Evolutionary conservation across 1,140 invertebrate genomes (phyloP).

Genomic region (Manduca sexta): DNA sequence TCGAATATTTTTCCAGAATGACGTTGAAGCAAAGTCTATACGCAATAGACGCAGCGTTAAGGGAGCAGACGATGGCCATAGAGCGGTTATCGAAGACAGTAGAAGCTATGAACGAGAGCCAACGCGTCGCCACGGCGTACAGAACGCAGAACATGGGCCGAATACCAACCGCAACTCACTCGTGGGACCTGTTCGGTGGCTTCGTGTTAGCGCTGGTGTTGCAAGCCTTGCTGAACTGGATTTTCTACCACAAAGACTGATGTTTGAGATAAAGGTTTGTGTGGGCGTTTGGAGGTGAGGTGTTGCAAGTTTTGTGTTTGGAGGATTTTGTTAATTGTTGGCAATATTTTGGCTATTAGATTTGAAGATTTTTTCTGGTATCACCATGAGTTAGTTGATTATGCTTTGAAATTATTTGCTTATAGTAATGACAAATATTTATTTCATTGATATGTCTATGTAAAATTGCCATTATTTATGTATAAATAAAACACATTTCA

Average conservation of each 20-base stretch:
- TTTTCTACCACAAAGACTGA: conserved; percentile 57
- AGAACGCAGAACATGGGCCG: conserved; percentile 27
- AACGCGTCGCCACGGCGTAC: conserved; percentile 17
- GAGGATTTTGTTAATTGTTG: too few species aligned
- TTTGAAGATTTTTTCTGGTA: too few species aligned
- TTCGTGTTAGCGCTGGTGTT: conserved; percentile 54
- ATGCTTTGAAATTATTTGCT: too few species aligned
- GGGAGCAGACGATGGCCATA: conserved; percentile 45
- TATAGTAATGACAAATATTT: too few species aligned
- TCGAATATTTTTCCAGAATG: conserved; percentile 30
- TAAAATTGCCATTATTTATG: too few species aligned
- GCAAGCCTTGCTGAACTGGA: conserved; percentile 51
- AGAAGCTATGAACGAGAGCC: conserved; percentile 31
- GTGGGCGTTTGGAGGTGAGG: background rate
- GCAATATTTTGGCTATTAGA: too few species aligned
- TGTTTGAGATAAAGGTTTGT: background rate
- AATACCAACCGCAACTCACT: conserved; percentile 23
- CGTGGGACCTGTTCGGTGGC: conserved; percentile 52
- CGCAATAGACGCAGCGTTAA: conserved; percentile 43
- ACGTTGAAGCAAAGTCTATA: conserved; percentile 50
- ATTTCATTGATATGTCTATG: too few species aligned
- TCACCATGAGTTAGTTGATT: too few species aligned
- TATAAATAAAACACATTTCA: too few species aligned
- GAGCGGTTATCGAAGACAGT: conserved; percentile 43
- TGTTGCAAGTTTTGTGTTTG: background rate